Evolutionary conservation across 2,888 invertebrate genomes (phyloP).

Genomic region (Scaptomyza reducta): DNA sequence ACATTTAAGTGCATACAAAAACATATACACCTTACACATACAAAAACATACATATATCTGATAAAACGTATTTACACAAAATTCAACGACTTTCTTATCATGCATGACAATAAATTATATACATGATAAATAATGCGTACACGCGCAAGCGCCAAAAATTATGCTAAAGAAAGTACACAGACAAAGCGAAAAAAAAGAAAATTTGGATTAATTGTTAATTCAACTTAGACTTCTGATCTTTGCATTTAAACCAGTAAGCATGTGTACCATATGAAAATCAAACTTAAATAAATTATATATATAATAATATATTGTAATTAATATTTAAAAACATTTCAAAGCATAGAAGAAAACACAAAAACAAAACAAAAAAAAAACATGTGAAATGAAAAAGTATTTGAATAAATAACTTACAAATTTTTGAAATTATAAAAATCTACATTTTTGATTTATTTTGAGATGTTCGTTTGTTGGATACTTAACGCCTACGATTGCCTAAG

Average conservation of each 20-base stretch:
- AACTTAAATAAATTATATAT: constrained; percentile 51
- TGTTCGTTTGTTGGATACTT: constrained; percentile 8
- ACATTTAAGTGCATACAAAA: constrained; percentile 38
- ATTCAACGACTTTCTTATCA: constrained; percentile 66
- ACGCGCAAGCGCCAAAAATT: constrained; percentile 75
- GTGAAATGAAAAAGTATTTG: constrained; percentile 54
- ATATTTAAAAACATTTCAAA: constrained; percentile 56
- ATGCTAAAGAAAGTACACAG: constrained; percentile 57
- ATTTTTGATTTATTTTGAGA: not conserved
- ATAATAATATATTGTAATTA: constrained; percentile 50
- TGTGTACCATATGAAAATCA: constrained; percentile 60
- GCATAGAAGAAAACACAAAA: constrained; percentile 31
- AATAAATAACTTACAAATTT: constrained; percentile 73
- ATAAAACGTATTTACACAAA: constrained; percentile 60
- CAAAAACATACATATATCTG: constrained; percentile 45
- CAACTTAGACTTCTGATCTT: constrained; percentile 58
- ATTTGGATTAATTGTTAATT: constrained; percentile 55
- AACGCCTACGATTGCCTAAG: constrained; percentile 24
- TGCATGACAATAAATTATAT: constrained; percentile 78
- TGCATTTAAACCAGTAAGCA: constrained; percentile 68
- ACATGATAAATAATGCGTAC: constrained; percentile 66
- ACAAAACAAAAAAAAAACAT: constrained; percentile 17
- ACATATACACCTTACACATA: constrained; percentile 35
- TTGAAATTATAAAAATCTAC: constrained; percentile 45
- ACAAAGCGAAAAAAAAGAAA: constrained; percentile 16